Evolutionary conservation across 2,113 vertebrate species (phyloP).

Genomic region (Paradisaea rubra): DNA sequence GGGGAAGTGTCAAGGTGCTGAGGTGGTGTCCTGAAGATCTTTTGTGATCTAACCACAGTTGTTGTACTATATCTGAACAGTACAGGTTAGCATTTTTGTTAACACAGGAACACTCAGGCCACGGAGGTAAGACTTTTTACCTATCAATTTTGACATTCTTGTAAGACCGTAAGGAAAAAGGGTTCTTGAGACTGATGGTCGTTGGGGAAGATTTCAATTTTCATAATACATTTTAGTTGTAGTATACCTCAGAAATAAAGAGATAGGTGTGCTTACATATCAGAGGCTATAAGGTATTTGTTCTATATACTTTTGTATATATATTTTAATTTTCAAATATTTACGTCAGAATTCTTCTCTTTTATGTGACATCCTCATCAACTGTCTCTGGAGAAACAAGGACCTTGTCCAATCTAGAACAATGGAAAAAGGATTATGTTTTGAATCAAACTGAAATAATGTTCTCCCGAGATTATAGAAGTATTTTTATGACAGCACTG

Average conservation of each 20-base stretch:
- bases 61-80: background rate
- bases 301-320: background rate
- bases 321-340: background rate
- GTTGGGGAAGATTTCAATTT: background rate
- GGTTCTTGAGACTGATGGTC: background rate
- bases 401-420: background rate
- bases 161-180: background rate
- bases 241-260: background rate
- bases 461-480: background rate
- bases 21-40: rapidly evolving
- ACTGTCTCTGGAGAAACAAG: background rate
- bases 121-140: background rate
- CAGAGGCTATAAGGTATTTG: background rate
- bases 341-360: background rate
- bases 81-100: background rate
- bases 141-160: background rate
- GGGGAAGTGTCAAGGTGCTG: background rate
- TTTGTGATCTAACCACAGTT: background rate
- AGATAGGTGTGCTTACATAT: rapidly evolving
- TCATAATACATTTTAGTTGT: background rate
- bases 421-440: background rate
- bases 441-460: background rate
- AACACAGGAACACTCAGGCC: background rate
- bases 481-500: background rate
- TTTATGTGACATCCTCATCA: background rate